These are phyloP conservation scores for Lymantria monacha DNA, from an alignment of 2,888 invertebrate species.

Conservation along the genomic window DNA sequence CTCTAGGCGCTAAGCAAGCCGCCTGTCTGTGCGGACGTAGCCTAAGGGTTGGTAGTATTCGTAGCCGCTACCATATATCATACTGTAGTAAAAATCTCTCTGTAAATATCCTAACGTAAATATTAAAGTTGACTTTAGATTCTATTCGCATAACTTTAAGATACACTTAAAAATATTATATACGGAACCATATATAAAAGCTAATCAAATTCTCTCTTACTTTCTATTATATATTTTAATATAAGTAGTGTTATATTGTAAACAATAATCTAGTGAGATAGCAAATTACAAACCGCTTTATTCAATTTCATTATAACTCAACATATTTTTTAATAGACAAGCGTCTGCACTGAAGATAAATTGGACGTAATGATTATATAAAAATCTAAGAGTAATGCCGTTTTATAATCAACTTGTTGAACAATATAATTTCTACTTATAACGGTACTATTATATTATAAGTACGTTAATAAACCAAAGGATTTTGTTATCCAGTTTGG, in stretches of 20 bases:
- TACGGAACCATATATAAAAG: slow-evolving; percentile 2
- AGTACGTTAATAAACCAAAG: too few relatives aligned
- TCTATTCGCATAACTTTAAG: too few relatives aligned
- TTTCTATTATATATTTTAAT: slow-evolving; percentile 11
- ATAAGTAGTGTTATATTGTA: slow-evolving; percentile 17
- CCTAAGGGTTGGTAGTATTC: too few relatives aligned
- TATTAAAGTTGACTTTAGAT: too few relatives aligned
- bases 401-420: background rate
- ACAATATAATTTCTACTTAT: too few relatives aligned
- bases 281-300: slow-evolving; percentile 13
- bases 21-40: too few relatives aligned
- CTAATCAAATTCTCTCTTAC: slow-evolving; percentile 7
- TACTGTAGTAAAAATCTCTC: too few relatives aligned
- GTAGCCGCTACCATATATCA: too few relatives aligned
- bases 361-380: slow-evolving; percentile 1
- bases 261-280: slow-evolving; percentile 22
- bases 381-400: background rate
- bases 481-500: too few relatives aligned
- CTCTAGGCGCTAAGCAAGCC: too few relatives aligned
- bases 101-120: too few relatives aligned
- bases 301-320: slow-evolving; percentile 2
- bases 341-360: background rate
- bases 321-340: slow-evolving; percentile 2
- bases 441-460: too few relatives aligned
- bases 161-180: background rate